phyloP scores from a whole-genome alignment of 1,140 invertebrate genomes.

The Subanguina moxae region DNA sequence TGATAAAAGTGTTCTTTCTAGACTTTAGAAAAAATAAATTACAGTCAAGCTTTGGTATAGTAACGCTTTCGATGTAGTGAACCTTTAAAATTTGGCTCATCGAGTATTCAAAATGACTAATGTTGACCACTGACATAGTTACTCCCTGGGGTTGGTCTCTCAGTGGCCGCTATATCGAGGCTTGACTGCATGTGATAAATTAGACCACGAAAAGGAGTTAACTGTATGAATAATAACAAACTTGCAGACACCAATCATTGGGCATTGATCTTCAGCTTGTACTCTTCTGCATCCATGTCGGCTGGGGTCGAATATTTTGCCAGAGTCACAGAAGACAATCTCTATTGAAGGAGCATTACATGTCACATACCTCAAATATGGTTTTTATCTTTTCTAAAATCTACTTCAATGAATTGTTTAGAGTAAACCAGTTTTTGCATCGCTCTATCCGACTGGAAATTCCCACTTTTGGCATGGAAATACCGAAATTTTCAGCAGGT shows the following conservation, averaged over 20 bases:
- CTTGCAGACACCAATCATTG: constrained; percentile 16
- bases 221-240: background rate
- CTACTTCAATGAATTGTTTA: background rate
- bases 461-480: background rate
- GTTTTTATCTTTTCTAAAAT: background rate
- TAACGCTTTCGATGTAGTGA: no score
- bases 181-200: no score
- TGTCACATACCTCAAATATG: constrained; percentile 12
- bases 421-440: background rate
- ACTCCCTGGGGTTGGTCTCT: no score
- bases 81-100: no score
- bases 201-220: no score
- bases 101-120: no score
- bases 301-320: constrained; percentile 22
- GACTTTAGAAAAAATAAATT: no score
- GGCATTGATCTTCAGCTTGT: constrained; percentile 19
- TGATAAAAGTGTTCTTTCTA: no score
- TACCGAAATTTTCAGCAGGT: background rate
- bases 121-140: no score
- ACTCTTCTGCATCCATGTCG: constrained; percentile 12
- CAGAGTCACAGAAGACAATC: constrained; percentile 18
- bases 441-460: background rate
- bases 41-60: no score
- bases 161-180: no score
- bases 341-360: constrained; percentile 9